Conservation (phyloP, 2,888 invertebrate species). For the Limenitis camilla region DNA sequence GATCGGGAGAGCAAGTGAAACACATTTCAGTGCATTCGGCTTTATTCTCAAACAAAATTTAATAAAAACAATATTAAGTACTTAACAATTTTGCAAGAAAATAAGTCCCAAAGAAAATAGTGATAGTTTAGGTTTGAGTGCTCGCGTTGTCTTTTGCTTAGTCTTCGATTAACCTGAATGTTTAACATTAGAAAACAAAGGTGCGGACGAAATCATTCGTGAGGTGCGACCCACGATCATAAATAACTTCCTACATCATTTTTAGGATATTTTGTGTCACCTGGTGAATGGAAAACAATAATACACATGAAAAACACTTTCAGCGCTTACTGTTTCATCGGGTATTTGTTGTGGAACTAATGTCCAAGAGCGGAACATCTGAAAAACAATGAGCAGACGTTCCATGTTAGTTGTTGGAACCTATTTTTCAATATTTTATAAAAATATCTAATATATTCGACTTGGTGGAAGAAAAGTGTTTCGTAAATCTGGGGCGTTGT, state of each 20-base stretch:
- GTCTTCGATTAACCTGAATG: constrained; percentile 20
- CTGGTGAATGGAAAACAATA: constrained; percentile 65
- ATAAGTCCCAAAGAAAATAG: constrained; percentile 44
- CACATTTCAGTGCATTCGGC: constrained; percentile 69
- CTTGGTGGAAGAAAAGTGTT: not conserved
- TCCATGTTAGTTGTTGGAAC: constrained; percentile 62
- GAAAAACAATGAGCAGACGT: constrained; percentile 70
- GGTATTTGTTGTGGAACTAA: constrained; percentile 69
- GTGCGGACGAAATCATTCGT: constrained; percentile 40
- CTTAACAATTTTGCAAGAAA: constrained; percentile 54
- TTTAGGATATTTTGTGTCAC: constrained; percentile 47
- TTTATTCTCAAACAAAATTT: constrained; percentile 63
- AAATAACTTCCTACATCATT: constrained; percentile 29
- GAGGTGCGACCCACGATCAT: constrained; percentile 44
- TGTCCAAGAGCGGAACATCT: constrained; percentile 72
- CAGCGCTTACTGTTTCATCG: constrained; percentile 72
- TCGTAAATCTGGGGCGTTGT: constrained; percentile 1
- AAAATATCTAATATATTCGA: not conserved
- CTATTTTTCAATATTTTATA: constrained; percentile 36
- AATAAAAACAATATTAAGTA: constrained; percentile 46
- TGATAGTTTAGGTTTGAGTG: constrained; percentile 55
- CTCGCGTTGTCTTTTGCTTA: constrained; percentile 36
- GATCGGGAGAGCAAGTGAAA: constrained; percentile 67
- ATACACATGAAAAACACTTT: constrained; percentile 68
- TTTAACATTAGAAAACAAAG: constrained; percentile 32